Evolutionary conservation across 1,140 invertebrate genomes (phyloP).

Genomic region (Frieseomelitta varia): DNA sequence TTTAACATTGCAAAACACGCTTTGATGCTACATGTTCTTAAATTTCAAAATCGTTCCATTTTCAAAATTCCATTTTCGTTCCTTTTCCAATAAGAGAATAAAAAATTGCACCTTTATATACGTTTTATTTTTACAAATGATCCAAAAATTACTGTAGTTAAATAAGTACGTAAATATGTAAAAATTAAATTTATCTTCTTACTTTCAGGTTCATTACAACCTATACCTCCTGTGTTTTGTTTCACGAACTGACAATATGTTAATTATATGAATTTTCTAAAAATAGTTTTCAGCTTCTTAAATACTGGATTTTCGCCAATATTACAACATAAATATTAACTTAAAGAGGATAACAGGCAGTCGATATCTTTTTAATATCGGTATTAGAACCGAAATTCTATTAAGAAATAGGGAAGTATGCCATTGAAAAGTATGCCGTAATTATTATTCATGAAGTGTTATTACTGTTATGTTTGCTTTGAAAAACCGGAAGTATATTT

Average conservation of each 20-base stretch:
- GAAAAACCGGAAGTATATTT: background rate
- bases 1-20: background rate
- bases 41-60: background rate
- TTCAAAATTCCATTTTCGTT: no score
- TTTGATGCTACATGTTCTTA: background rate
- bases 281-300: conserved; percentile 56
- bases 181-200: background rate
- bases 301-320: conserved; percentile 58
- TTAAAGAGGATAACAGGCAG: background rate
- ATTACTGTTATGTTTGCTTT: background rate
- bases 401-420: background rate
- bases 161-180: background rate
- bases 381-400: background rate
- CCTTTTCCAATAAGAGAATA: background rate
- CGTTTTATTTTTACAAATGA: background rate
- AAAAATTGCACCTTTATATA: background rate
- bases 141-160: no score
- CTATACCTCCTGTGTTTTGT: background rate
- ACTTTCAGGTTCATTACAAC: background rate
- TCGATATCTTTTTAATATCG: background rate
- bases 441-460: background rate
- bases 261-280: conserved; percentile 46
- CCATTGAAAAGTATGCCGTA: background rate
- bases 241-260: conserved; percentile 9
- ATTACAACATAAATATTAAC: conserved; percentile 20